phyloP scores from a whole-genome alignment of 1,140 invertebrate genomes.

The Hypsibius dujardini region DNA sequence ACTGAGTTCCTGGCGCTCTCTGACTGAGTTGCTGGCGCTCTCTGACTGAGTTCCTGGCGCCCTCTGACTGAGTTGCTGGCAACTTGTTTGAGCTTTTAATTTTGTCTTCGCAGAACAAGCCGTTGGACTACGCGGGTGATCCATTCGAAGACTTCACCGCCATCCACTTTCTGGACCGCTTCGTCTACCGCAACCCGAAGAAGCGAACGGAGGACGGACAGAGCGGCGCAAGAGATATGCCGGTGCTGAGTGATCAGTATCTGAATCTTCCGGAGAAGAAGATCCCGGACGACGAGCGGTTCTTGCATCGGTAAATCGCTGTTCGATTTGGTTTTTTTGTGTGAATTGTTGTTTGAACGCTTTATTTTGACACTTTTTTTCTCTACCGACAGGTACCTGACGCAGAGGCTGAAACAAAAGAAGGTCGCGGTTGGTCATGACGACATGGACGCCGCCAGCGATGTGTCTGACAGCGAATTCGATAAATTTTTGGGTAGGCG shows the following conservation, averaged over 20 bases:
- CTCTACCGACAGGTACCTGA: conserved; percentile 34
- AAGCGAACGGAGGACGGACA: conserved; percentile 46
- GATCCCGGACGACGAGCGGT: conserved; percentile 63
- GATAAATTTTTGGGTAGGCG: conserved; percentile 32
- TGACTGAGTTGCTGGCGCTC: conserved; percentile 27
- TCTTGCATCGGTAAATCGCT: conserved; percentile 43
- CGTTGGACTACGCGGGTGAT: conserved; percentile 68
- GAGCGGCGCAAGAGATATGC: conserved; percentile 41
- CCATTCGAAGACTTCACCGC: conserved; percentile 75
- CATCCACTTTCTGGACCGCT: conserved; percentile 74
- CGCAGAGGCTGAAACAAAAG: conserved; percentile 23
- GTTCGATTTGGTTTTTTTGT: conserved; percentile 35
- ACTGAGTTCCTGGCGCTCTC: too few relatives aligned
- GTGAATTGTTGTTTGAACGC: conserved; percentile 21
- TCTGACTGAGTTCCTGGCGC: not conserved
- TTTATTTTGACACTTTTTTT: conserved; percentile 27
- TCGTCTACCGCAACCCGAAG: conserved; percentile 91
- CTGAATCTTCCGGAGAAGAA: conserved; percentile 45
- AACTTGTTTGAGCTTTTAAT: not conserved
- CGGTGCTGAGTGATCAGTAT: conserved; percentile 50
- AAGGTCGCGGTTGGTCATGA: conserved; percentile 33
- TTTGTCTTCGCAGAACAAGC: conserved; percentile 27
- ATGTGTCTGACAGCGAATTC: conserved; percentile 73
- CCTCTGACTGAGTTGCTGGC: not conserved
- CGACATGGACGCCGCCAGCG: conserved; percentile 51